Evolutionary conservation across 1,140 invertebrate genomes (phyloP).

Genomic region (Zophobas morio): DNA sequence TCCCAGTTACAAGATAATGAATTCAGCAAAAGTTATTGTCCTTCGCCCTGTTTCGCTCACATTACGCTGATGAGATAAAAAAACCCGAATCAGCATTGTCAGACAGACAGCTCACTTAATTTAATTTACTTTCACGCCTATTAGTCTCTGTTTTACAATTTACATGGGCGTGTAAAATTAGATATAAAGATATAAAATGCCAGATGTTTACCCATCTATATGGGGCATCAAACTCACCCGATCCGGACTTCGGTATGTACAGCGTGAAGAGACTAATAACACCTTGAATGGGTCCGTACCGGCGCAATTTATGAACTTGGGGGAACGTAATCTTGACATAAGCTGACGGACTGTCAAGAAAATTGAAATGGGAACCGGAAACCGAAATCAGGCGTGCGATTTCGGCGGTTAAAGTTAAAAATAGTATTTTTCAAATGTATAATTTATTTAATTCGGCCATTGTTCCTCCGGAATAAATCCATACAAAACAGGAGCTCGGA

Average conservation of each 20-base stretch:
- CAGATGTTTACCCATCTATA: constrained; percentile 15
- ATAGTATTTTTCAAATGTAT: constrained; percentile 9
- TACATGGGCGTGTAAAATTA: constrained; percentile 26
- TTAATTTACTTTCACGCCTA: constrained; percentile 37
- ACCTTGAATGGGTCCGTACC: not conserved
- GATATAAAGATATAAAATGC: constrained; percentile 20
- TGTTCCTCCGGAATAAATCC: not conserved
- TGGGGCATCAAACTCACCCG: constrained; percentile 9
- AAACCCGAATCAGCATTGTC: not conserved
- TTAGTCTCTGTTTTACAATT: constrained; percentile 8
- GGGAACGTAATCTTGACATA: constrained; percentile 24
- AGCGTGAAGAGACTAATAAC: not conserved
- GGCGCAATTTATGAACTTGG: constrained; percentile 12
- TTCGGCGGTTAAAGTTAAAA: constrained; percentile 32
- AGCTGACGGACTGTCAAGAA: constrained; percentile 36
- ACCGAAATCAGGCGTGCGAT: constrained; percentile 36
- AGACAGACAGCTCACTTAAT: constrained; percentile 18
- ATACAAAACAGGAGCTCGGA: not conserved
- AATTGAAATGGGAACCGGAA: constrained; percentile 36
- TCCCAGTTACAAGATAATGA: too few relatives aligned
- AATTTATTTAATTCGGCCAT: constrained; percentile 3
- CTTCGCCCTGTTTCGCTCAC: too few relatives aligned
- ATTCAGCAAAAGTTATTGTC: too few relatives aligned
- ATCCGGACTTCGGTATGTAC: not conserved
- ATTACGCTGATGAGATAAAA: constrained; percentile 1